Evolutionary conservation across 2,888 invertebrate species (phyloP).

Genomic region (Chirona hameri): DNA sequence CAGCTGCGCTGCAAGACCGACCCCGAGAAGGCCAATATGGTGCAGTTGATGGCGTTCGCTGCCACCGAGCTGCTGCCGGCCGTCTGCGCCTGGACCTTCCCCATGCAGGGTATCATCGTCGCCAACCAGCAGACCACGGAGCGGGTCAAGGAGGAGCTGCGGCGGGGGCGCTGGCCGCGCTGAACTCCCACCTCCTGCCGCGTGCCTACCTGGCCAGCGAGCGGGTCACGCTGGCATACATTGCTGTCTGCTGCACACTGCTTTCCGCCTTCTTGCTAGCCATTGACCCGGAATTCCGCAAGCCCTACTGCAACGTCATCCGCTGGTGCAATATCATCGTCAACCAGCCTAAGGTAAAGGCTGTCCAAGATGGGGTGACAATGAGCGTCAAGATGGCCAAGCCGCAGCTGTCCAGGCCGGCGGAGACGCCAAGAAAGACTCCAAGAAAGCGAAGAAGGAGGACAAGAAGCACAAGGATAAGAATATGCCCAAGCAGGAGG

Average conservation of each 20-base stretch:
- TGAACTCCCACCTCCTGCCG: conserved; percentile 75
- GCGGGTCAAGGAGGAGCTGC: conserved; percentile 76
- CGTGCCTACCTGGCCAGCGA: conserved; percentile 84
- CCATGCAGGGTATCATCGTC: conserved; percentile 76
- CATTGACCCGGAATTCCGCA: conserved; percentile 56
- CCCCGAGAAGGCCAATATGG: conserved; percentile 71
- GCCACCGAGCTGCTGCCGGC: conserved; percentile 88
- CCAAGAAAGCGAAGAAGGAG: conserved; percentile 33
- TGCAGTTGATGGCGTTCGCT: conserved; percentile 74
- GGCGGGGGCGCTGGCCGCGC: conserved; percentile 64
- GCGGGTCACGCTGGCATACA: conserved; percentile 91
- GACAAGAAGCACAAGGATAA: conserved; percentile 43
- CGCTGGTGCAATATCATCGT: conserved; percentile 93
- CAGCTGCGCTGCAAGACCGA: conserved; percentile 73
- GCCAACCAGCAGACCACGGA: conserved; percentile 62
- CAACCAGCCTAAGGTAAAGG: conserved; percentile 77
- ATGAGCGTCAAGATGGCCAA: conserved; percentile 74
- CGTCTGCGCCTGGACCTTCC: conserved; percentile 95
- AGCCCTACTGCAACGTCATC: conserved; percentile 68
- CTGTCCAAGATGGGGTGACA: conserved; percentile 66
- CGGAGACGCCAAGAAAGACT: conserved; percentile 38
- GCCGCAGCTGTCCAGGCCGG: conserved; percentile 56
- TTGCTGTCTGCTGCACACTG: conserved; percentile 81
- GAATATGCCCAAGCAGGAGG: conserved; percentile 51
- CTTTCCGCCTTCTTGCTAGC: conserved; percentile 76